Percentiles rank a stretch among this genome's conserved stretches.
Conservation (phyloP, 2,888 invertebrate species). For the Urechis unicinctus region DNA sequence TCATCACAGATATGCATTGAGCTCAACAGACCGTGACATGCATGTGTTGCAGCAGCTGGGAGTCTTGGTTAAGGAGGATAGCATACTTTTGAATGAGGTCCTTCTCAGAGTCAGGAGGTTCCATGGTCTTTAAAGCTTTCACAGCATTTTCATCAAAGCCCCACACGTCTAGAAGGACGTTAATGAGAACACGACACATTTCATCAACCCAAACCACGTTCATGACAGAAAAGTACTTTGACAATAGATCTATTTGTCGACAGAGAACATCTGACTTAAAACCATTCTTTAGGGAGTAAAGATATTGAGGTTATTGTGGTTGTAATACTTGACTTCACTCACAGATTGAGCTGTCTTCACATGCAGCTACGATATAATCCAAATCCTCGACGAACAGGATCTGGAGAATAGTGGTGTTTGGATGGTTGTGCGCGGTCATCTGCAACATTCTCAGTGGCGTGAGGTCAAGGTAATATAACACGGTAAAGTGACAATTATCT, state of each 20-base stretch:
- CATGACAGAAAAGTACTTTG: too few species aligned
- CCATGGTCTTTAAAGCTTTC: conserved; percentile 42
- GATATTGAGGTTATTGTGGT: too few species aligned
- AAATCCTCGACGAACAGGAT: conserved; percentile 45
- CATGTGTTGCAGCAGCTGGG: conserved; percentile 35
- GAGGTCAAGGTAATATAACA: too few species aligned
- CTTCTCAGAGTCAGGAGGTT: conserved; percentile 28
- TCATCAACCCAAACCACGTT: neutral
- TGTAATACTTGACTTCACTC: too few species aligned
- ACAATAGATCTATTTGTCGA: too few species aligned
- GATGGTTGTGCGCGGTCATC: conserved; percentile 37
- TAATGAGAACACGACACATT: neutral
- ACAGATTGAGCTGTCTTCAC: conserved; percentile 49
- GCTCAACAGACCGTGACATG: neutral
- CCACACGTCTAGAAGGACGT: conserved; percentile 39
- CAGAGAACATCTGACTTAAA: too few species aligned
- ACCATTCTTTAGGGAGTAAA: too few species aligned
- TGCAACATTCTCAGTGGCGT: too few species aligned
- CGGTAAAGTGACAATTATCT: too few species aligned
- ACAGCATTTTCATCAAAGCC: conserved; percentile 48
- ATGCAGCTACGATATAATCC: conserved; percentile 46
- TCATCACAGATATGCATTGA: too few species aligned
- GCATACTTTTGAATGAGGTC: conserved; percentile 35
- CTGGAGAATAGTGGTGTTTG: conserved; percentile 25
- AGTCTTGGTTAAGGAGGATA: conserved; percentile 37